A percentile compares a stretch with the other conserved stretches of the same genome.
Evolutionary conservation across 2,888 invertebrate genomes (phyloP).

Genomic region (Atrina japonica): DNA sequence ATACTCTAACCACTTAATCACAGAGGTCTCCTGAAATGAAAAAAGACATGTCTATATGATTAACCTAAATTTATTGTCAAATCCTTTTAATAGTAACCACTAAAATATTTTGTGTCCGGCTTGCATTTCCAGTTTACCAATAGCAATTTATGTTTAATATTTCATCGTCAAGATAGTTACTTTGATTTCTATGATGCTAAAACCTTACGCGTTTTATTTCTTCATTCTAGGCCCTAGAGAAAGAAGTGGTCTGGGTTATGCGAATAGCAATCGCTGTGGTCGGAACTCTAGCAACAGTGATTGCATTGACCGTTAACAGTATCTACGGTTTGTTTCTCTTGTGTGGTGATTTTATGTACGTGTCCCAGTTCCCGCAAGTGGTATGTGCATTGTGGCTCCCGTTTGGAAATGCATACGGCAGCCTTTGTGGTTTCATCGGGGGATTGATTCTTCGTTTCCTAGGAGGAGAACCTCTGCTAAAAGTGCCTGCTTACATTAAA

Average conservation of each 20-base stretch:
- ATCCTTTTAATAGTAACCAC: too few species aligned
- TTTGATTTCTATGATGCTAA: too few species aligned
- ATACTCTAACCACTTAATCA: too few species aligned
- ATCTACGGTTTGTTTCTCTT: conserved; percentile 64
- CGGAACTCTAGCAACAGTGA: conserved; percentile 52
- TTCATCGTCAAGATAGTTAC: too few species aligned
- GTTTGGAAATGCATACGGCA: conserved; percentile 60
- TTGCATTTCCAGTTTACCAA: too few species aligned
- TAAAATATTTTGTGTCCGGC: too few species aligned
- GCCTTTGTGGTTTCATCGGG: conserved; percentile 83
- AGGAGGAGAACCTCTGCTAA: conserved; percentile 93
- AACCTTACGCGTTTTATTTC: too few species aligned
- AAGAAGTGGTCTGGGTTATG: conserved; percentile 62
- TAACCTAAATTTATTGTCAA: too few species aligned
- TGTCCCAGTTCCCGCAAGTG: conserved; percentile 66
- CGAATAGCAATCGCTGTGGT: conserved; percentile 52
- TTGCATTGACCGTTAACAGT: conserved; percentile 56
- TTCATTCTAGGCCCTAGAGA: conserved; percentile 55
- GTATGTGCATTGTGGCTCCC: conserved; percentile 59
- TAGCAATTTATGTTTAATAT: too few species aligned
- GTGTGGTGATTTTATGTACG: conserved; percentile 65
- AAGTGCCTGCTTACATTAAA: conserved; percentile 72
- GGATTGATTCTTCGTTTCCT: conserved; percentile 89
- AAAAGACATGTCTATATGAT: too few species aligned
- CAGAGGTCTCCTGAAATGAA: too few species aligned